Evolutionary conservation across 2,113 vertebrate genomes (phyloP), one percentile per base, ranked within the genome.

Genomic region (Zootoca vivipara): DNA sequence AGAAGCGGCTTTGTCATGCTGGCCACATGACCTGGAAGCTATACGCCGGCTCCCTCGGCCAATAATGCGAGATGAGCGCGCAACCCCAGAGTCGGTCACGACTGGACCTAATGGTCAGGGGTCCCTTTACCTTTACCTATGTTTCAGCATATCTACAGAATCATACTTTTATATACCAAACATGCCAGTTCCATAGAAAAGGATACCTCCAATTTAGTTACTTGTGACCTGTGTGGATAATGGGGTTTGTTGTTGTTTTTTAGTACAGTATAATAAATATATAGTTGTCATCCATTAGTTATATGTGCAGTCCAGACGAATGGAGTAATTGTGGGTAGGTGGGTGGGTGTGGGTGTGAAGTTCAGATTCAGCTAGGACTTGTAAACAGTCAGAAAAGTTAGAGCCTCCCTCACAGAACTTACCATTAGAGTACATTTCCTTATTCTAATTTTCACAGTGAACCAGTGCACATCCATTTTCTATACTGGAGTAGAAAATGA

Each of bases 161-260:
- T 12, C 46, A 52, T 9, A 52, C 46, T 52, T 52, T 52, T 52
- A 52, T 52, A 93, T 93, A 93, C 90, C 91, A 95, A 96, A 95
- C 91, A 93, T 69, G 83, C 83, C 91, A 89, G 69, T 69, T 78
- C 75, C 58, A 85, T 78, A 46, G 85, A 52, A 12, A 52, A 52
- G 9, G 46, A 52, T 52, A 30, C 62, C n/a, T 83, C 78, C 85
- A 79, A 0, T 69, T 86, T 79, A 86, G 87, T 84, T 38, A 46
- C 1, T 77, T 89, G 65, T 75, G 82, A 24, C 78, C 15, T 67
- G 81, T 67, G 10, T 56, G 24, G 3, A 35, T 67, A 75, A 69
- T 86, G 77, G 35, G 6, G 0, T 62, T 20, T 52, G 46, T n/a
- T n/a, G n/a, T n/a, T n/a, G n/a, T 52, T 92, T 82, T 69, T 78